Percentiles rank a stretch among this genome's conserved stretches.
Conservation (phyloP, 2,113 vertebrate species). For the Coptodon rendalli region DNA sequence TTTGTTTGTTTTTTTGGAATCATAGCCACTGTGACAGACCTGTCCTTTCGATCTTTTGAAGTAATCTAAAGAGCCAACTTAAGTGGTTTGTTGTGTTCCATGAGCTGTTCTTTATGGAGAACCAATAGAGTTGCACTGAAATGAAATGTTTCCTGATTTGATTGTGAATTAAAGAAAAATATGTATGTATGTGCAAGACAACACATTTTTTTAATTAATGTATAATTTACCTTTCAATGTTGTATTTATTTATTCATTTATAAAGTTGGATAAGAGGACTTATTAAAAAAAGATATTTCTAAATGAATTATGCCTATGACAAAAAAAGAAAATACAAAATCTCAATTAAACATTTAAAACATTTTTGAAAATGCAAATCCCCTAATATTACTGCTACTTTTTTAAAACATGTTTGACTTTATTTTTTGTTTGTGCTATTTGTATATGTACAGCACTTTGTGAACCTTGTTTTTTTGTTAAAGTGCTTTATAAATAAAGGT, state of each 20-base stretch:
- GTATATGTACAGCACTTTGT: neutral
- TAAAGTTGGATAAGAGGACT: neutral
- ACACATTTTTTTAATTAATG: neutral
- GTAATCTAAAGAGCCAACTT: neutral
- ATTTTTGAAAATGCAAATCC: neutral
- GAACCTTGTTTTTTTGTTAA: neutral
- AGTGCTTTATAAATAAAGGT: neutral
- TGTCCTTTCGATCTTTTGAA: neutral
- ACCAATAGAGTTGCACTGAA: neutral
- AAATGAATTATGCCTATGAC: no score
- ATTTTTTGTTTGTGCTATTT: neutral
- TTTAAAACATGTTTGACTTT: neutral
- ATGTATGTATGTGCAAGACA: neutral
- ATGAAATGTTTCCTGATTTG: neutral
- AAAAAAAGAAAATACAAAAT: neutral
- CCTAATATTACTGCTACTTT: neutral
- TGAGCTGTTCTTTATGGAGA: neutral
- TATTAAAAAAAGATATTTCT: neutral
- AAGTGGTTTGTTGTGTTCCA: neutral
- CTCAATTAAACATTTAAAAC: neutral
- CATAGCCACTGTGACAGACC: neutral
- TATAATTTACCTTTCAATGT: neutral
- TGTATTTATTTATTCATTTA: neutral
- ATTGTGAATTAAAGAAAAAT: neutral
- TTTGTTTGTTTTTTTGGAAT: neutral